Conservation (phyloP, 2,888 invertebrate species). For the Brachycybe producta region DNA sequence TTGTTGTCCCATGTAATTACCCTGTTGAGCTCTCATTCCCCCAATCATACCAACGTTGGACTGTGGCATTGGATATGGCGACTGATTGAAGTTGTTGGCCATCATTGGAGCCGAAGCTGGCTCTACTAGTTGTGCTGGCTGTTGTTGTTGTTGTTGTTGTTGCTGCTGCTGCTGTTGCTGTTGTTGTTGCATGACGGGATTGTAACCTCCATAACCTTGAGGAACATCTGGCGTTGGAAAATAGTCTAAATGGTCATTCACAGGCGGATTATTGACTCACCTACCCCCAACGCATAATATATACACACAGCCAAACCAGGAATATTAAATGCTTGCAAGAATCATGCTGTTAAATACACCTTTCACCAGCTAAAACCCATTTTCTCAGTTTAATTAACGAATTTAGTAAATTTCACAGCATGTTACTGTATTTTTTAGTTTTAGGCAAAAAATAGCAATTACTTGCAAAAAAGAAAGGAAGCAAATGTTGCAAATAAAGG, state of each 20-base stretch:
- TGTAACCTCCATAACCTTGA: constrained; percentile 17
- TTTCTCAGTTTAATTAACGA: too few species aligned
- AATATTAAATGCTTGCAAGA: too few species aligned
- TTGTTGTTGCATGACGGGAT: constrained; percentile 18
- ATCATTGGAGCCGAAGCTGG: constrained; percentile 12
- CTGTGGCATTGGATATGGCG: constrained; percentile 6
- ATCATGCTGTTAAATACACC: too few species aligned
- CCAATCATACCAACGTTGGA: constrained; percentile 20
- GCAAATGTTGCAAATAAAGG: neutral
- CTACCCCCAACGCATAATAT: neutral
- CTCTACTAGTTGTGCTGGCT: constrained; percentile 14
- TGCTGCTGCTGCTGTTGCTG: constrained; percentile 12
- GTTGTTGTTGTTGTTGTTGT: constrained; percentile 11
- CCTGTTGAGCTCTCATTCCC: constrained; percentile 20
- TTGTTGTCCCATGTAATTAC: constrained; percentile 16
- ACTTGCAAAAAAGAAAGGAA: too few species aligned
- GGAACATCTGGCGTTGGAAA: constrained; percentile 17
- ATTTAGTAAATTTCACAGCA: too few species aligned
- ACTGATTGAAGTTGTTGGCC: constrained; percentile 16
- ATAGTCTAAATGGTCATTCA: constrained; percentile 11
- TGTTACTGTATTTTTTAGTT: too few species aligned
- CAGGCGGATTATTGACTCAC: neutral
- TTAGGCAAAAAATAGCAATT: too few species aligned
- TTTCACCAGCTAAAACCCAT: too few species aligned
- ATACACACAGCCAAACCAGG: neutral